Evolutionary conservation across 2,113 vertebrate species (phyloP).

Genomic region (Echinops telfairi): DNA sequence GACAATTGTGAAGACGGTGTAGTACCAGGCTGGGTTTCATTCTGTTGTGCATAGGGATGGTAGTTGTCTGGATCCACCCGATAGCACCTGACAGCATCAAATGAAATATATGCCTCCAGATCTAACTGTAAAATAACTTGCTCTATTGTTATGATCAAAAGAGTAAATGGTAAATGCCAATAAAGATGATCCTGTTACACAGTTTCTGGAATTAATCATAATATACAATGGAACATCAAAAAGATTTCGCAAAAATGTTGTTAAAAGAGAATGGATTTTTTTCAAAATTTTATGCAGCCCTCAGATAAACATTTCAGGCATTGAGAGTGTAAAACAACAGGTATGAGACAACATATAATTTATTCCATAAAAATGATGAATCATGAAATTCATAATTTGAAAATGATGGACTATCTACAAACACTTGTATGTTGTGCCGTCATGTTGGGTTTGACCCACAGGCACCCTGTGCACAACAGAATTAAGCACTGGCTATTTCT

Average conservation of each 20-base stretch:
- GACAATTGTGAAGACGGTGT: no score
- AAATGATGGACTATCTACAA: not conserved
- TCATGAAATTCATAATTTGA: not conserved
- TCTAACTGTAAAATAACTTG: not conserved
- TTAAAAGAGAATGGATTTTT: no score
- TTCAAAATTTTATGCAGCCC: no score
- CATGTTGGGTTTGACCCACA: no score
- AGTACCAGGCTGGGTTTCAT: no score
- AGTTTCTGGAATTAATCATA: not conserved
- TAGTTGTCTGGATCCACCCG: no score
- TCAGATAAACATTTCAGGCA: not conserved
- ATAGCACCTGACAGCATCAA: not conserved
- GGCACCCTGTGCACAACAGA: no score
- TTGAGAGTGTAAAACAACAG: not conserved
- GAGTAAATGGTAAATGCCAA: not conserved
- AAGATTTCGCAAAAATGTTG: no score
- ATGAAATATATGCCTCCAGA: not conserved
- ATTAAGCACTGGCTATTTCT: no score
- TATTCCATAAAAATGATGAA: not conserved
- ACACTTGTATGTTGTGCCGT: not conserved
- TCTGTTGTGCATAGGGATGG: no score
- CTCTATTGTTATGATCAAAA: not conserved
- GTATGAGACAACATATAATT: not conserved
- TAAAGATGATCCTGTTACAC: not conserved
- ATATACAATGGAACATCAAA: not conserved